Percentiles rank a stretch among this genome's conserved stretches.
Evolutionary conservation across 2,888 invertebrate genomes (phyloP).

Genomic region (Nephrotoma flavescens): DNA sequence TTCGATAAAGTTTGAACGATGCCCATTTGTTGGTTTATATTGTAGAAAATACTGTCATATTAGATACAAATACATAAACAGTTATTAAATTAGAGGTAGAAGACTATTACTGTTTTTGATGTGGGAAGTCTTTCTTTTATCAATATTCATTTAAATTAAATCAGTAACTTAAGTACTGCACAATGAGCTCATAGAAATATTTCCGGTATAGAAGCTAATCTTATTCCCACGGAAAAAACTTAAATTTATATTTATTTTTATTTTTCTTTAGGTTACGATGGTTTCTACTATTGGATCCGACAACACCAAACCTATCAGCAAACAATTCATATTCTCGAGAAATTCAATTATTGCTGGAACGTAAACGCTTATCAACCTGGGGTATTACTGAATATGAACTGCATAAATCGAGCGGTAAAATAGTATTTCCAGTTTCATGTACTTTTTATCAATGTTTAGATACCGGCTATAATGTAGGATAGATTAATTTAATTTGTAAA

Average conservation of each 20-base stretch:
- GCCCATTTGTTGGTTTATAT: no score
- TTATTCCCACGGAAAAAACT: no score
- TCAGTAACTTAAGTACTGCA: no score
- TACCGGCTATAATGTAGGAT: slow-evolving; percentile 48
- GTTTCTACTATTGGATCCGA: slow-evolving; percentile 71
- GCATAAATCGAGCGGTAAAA: slow-evolving; percentile 62
- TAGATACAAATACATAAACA: no score
- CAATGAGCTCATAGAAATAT: no score
- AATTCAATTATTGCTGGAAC: slow-evolving; percentile 80
- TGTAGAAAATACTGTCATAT: no score
- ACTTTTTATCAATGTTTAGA: slow-evolving; percentile 76
- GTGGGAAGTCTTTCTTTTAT: no score
- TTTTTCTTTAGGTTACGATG: slow-evolving; percentile 46
- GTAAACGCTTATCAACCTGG: slow-evolving; percentile 82
- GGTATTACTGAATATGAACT: slow-evolving; percentile 90
- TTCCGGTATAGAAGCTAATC: no score
- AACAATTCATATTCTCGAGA: slow-evolving; percentile 57
- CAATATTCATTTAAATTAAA: no score
- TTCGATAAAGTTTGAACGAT: no score
- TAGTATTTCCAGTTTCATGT: slow-evolving; percentile 83
- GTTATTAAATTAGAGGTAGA: no score
- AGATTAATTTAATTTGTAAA: not conserved
- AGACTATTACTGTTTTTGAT: no score
- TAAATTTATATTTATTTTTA: not conserved
- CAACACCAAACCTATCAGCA: slow-evolving; percentile 49